phyloP scores from a whole-genome alignment of 1,140 invertebrate genomes.

The Drosophila pseudoobscura region DNA sequence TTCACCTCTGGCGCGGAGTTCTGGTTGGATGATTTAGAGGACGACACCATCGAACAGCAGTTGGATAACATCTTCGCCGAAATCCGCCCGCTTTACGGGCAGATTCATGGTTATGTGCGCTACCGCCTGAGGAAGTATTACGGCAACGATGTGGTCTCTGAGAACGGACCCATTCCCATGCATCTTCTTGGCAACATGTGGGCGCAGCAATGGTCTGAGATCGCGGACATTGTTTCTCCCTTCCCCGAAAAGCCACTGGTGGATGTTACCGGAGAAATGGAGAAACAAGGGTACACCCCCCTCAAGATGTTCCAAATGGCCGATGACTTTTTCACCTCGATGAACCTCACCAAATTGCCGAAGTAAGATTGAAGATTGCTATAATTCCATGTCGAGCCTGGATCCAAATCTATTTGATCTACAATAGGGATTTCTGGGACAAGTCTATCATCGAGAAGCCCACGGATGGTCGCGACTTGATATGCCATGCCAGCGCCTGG shows the following conservation, averaged over 20 bases:
- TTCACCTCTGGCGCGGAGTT: constrained; percentile 85
- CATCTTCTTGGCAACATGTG: constrained; percentile 97
- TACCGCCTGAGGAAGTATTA: constrained; percentile 89
- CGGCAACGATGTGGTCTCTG: constrained; percentile 87
- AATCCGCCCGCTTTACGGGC: constrained; percentile 86
- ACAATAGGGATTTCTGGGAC: constrained; percentile 88
- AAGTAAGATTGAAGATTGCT: constrained; percentile 67
- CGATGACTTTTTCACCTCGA: constrained; percentile 93
- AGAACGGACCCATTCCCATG: constrained; percentile 94
- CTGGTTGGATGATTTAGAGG: constrained; percentile 87
- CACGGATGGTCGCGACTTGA: constrained; percentile 88
- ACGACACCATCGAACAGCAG: constrained; percentile 86
- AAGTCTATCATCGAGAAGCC: constrained; percentile 92
- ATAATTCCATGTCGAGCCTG: neutral
- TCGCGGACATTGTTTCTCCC: constrained; percentile 87
- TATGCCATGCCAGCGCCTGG: constrained; percentile 96
- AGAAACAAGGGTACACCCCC: constrained; percentile 89
- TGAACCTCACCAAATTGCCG: constrained; percentile 93
- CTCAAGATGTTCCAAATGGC: constrained; percentile 91
- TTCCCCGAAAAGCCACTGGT: constrained; percentile 89
- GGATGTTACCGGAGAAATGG: constrained; percentile 89
- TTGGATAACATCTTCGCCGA: constrained; percentile 85
- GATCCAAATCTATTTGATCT: neutral
- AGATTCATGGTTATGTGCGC: constrained; percentile 92
- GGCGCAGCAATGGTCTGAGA: constrained; percentile 94